Evolutionary conservation across 2,797 vertebrate genomes (phyloP).

Genomic region (Pseudomugil gertrudae): DNA sequence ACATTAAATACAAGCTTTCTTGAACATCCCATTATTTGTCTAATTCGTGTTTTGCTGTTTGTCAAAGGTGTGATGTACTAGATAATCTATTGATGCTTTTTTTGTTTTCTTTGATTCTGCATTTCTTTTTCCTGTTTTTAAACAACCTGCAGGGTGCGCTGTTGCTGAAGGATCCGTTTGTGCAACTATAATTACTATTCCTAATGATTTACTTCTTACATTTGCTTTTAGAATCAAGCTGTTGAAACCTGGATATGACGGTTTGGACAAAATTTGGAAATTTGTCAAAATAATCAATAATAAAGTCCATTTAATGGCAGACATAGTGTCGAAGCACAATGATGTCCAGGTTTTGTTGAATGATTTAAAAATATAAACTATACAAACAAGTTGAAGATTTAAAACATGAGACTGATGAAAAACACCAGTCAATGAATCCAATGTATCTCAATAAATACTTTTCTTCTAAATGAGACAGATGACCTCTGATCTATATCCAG

Average conservation of each 20-base stretch:
- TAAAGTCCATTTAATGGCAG: slow-evolving; percentile 17
- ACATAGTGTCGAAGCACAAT: not conserved
- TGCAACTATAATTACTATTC: slow-evolving; percentile 37
- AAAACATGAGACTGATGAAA: slow-evolving; percentile 2
- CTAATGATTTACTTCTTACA: slow-evolving; percentile 21
- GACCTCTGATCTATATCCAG: slow-evolving; percentile 51
- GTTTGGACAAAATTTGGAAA: not conserved
- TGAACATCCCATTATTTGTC: slow-evolving; percentile 31
- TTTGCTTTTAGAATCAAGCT: slow-evolving; percentile 14
- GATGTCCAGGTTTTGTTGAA: not conserved
- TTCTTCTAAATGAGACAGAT: slow-evolving; percentile 45
- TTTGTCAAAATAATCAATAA: slow-evolving; percentile 10
- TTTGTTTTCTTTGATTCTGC: slow-evolving; percentile 4
- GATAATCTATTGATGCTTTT: slow-evolving; percentile 1
- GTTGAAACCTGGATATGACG: slow-evolving; percentile 20
- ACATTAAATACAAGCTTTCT: slow-evolving; percentile 9
- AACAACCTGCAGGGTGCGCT: slow-evolving; percentile 74
- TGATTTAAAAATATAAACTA: not conserved
- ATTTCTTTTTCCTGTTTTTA: slow-evolving; percentile 34
- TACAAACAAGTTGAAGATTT: not conserved
- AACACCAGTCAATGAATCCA: slow-evolving; percentile 1
- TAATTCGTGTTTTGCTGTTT: slow-evolving; percentile 22
- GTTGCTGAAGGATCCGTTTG: slow-evolving; percentile 66
- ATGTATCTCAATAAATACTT: slow-evolving; percentile 34
- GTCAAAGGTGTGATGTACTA: slow-evolving; percentile 23